Evolutionary conservation across 2,113 vertebrate genomes (phyloP).

Genomic region (Cyprinodon variegatus): DNA sequence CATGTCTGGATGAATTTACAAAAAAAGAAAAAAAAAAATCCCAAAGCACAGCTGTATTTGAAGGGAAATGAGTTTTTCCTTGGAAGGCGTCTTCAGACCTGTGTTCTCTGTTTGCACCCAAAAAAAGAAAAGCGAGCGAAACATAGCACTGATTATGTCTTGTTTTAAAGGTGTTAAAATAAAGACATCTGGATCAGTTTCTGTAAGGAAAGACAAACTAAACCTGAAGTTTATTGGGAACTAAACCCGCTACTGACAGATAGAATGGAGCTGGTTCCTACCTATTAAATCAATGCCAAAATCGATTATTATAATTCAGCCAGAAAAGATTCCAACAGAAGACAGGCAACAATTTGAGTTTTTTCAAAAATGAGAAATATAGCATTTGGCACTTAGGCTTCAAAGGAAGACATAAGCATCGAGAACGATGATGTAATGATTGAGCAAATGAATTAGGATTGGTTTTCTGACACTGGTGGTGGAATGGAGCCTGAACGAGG

Average conservation of each 20-base stretch:
- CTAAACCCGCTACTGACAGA: background rate
- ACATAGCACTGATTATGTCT: background rate
- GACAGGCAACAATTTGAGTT: too few relatives aligned
- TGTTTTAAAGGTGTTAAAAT: too few relatives aligned
- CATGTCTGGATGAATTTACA: constrained; percentile 59
- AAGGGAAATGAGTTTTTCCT: constrained; percentile 64
- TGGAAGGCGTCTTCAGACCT: constrained; percentile 46
- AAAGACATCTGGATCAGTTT: background rate
- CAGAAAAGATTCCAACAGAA: too few relatives aligned
- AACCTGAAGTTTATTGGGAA: background rate
- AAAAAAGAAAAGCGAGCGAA: background rate
- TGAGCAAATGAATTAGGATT: too few relatives aligned
- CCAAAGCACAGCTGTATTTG: constrained; percentile 64
- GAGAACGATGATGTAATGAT: too few relatives aligned
- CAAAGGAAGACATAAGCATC: too few relatives aligned
- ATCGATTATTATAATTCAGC: background rate
- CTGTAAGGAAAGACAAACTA: background rate
- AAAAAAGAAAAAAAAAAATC: constrained; percentile 48
- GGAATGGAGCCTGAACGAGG: too few relatives aligned
- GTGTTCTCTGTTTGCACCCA: constrained; percentile 46
- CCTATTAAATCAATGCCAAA: background rate
- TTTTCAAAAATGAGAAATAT: too few relatives aligned
- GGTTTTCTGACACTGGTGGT: too few relatives aligned
- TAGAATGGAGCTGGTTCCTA: background rate
- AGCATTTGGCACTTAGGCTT: too few relatives aligned